Evolutionary conservation across 1,140 invertebrate genomes (phyloP), one percentile per base, ranked within the genome.

Genomic region (Trichonephila inaurata): DNA sequence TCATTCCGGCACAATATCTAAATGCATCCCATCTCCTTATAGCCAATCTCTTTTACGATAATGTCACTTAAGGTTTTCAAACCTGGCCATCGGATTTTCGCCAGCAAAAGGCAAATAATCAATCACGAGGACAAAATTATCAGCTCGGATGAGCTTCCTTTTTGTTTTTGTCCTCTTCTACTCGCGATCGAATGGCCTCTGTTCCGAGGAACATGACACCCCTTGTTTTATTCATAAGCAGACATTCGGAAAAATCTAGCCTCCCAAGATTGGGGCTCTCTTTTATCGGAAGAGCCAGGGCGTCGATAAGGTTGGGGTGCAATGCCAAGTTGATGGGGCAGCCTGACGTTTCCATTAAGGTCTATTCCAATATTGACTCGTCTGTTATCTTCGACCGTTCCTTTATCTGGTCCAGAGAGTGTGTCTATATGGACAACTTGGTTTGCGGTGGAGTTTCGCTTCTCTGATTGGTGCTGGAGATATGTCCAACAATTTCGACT

Each of bases 151-250:
- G 58, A 51, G 28, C n/a, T 51, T 12, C 51, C 21, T 85, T 85
- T 85, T 85, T 85, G 83, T 85, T 58, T 85, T 85, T 60, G 81
- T 40, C 44, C 10, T 33, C 40, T 40, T 19, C 83, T n/a, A 19
- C 24, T n/a, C 51, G 3, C n/a, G 44, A 60, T 60, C 51, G 44
- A 60, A 85, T 60, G 24, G 83, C 44, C 58, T 40, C 28, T 40
- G 24, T 33, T 64, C 60, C 19, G 33, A 24, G 66, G 62, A 89
- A 89, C 88, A 89, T 58, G 88, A 89, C 64, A 77, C 88, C 66
- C 88, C 88, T 89, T 89, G 88, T 89, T 60, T 89, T 89, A 89
- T 89, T 89, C 88, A 89, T 89, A 89, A 89, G 66, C 88, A 85
- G 83, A 60, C 86, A 88, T 88, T 66, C 86, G 86, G 62, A 88